Conservation (phyloP, 2,888 invertebrate genomes). For the Ennomos fuscantarius region DNA sequence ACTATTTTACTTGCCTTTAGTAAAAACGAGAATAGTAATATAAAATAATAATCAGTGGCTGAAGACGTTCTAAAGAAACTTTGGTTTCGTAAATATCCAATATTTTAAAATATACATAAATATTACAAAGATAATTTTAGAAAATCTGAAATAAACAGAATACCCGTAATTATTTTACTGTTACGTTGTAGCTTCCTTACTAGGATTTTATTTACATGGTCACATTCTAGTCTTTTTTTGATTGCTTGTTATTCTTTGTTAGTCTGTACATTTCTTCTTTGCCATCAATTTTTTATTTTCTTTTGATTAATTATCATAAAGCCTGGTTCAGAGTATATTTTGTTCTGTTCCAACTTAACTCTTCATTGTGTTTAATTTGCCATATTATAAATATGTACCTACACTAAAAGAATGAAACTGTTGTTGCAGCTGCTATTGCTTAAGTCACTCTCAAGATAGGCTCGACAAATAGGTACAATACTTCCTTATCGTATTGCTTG, state of each 20-base stretch:
- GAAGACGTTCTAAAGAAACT: no score
- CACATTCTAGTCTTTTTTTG: neutral
- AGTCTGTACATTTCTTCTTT: neutral
- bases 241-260: neutral
- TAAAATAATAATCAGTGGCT: no score
- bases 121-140: no score
- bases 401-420: slow-evolving; percentile 60
- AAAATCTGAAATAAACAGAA: no score
- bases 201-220: no score
- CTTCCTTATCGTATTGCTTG: slow-evolving; percentile 71
- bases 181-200: no score
- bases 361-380: slow-evolving; percentile 23
- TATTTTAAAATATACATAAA: no score
- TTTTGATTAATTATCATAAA: slow-evolving; percentile 1
- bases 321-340: slow-evolving; percentile 9
- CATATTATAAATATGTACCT: slow-evolving; percentile 47
- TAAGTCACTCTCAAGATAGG: slow-evolving; percentile 82
- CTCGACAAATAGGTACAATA: slow-evolving; percentile 81
- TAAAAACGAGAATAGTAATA: no score
- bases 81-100: no score
- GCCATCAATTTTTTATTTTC: neutral
- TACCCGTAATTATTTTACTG: no score
- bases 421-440: slow-evolving; percentile 85
- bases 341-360: slow-evolving; percentile 8
- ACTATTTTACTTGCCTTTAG: neutral